A percentile compares a stretch with the other conserved stretches of the same genome.
These are phyloP conservation scores for Centruroides sculpturatus DNA, from an alignment of 1,140 invertebrate species.

Conservation along the genomic window DNA sequence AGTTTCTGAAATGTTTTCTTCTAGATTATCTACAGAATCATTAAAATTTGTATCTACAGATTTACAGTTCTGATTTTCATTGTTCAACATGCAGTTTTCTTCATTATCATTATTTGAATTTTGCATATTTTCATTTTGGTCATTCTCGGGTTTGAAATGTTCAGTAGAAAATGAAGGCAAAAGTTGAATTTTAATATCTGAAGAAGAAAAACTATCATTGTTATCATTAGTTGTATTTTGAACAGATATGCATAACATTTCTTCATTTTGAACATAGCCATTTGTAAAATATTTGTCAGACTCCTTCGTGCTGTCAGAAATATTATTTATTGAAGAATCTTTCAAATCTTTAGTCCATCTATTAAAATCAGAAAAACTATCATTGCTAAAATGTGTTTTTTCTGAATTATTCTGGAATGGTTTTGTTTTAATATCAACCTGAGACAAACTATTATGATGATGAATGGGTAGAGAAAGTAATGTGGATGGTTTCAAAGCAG, in stretches of 20 bases:
- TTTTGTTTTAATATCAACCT: too few species aligned
- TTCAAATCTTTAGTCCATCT: constrained; percentile 2
- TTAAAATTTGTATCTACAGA: too few species aligned
- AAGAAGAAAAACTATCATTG: not conserved
- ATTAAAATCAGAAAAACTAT: constrained; percentile 3
- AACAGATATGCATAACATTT: not conserved
- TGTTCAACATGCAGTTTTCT: too few species aligned
- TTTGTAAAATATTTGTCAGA: not conserved
- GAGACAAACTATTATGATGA: not conserved
- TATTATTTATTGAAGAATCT: not conserved
- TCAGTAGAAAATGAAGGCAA: not conserved
- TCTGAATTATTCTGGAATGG: too few species aligned
- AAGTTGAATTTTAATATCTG: constrained; percentile 1
- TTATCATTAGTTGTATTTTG: not conserved
- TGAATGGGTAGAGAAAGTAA: not conserved
- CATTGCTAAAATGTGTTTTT: not conserved
- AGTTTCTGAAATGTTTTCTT: too few species aligned
- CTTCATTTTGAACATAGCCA: constrained; percentile 1
- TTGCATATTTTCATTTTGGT: constrained; percentile 14
- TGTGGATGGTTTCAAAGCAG: constrained; percentile 2
- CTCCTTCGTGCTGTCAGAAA: not conserved
- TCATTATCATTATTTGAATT: too few species aligned
- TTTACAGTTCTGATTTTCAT: too few species aligned
- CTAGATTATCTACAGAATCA: too few species aligned
- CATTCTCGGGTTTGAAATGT: not conserved